Evolutionary conservation across 2,113 vertebrate genomes (phyloP), one percentile per base, ranked within the genome.

Genomic region (Oxygymnocypris stewartii): DNA sequence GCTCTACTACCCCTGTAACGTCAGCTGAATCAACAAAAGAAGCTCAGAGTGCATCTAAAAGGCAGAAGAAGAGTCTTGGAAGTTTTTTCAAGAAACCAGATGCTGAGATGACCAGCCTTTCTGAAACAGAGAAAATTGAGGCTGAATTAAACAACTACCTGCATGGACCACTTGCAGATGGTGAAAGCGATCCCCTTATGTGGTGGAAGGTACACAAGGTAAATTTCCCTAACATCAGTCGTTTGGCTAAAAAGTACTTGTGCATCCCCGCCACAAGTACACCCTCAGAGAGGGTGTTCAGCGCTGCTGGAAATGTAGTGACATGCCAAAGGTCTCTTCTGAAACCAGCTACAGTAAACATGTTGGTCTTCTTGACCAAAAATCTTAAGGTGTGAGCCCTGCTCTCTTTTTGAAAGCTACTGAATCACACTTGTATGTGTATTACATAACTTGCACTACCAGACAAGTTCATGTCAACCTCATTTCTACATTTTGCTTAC

Each of bases 281-380:
- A 73, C 35, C 81, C 81, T 83, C 63, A 25, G 81, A 83, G 81
- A 83, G 61, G 81, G 57, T 83, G 35, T 83, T 83, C 54, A 47
- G 81, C 4, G 10, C 63, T 83, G 63, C 37, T 13, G 82, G 63
- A 54, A 84, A 73, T 84, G 57, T 54, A 47, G 82, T 84, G 16
- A 84, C 63, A 28, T 51, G 61, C 18, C 63, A 84, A 67, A 71
- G 65, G 44, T 84, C 61, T 49, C 35, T 67, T 84, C 82, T 84
- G 20, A 84, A 67, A 35, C 82, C 61, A 71, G 65, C 63, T 35
- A 44, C 81, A 83, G 23, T 69, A 28, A 83, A 83, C 47, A 59
- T 54, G 47, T 57, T 79, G 18, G 77, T 59, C 47, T 59, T 59
- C 78, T 61, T 80, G 25, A 61, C 76, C n/a, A 73, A 73, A 73